A percentile compares a stretch with the other conserved stretches of the same genome.
phyloP scores from a whole-genome alignment of 2,888 invertebrate genomes.

The Dicyrtoma fusca region DNA sequence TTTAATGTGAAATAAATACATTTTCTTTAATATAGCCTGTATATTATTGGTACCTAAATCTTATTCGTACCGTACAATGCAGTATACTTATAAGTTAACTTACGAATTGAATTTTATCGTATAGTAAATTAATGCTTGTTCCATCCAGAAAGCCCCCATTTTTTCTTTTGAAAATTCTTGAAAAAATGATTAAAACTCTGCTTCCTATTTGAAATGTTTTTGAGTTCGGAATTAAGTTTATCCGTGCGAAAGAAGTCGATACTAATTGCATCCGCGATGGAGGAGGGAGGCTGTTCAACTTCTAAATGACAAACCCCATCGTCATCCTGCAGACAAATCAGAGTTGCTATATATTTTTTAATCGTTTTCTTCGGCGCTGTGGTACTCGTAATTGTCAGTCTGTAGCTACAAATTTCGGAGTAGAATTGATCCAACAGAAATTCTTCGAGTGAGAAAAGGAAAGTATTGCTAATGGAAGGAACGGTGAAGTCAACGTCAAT shows the following conservation, averaged over 20 bases:
- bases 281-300: neutral
- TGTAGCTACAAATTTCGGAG: neutral
- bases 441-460: neutral
- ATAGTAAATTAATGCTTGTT: no score
- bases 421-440: neutral
- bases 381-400: neutral
- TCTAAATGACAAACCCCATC: neutral
- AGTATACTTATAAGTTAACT: no score
- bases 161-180: neutral
- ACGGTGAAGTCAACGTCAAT: neutral
- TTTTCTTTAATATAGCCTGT: no score
- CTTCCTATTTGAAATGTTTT: slow-evolving; percentile 3
- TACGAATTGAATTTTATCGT: no score
- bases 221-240: neutral
- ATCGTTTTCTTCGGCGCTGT: neutral
- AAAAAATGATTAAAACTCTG: neutral
- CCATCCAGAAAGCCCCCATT: neutral
- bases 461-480: no score
- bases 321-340: neutral
- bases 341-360: neutral
- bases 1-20: no score
- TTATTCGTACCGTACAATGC: no score
- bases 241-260: slow-evolving; percentile 1
- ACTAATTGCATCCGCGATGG: neutral
- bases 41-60: no score